Base-by-base conservation (phyloP, 2,797 vertebrate genomes). In the Sebastes aleutianus region DNA sequence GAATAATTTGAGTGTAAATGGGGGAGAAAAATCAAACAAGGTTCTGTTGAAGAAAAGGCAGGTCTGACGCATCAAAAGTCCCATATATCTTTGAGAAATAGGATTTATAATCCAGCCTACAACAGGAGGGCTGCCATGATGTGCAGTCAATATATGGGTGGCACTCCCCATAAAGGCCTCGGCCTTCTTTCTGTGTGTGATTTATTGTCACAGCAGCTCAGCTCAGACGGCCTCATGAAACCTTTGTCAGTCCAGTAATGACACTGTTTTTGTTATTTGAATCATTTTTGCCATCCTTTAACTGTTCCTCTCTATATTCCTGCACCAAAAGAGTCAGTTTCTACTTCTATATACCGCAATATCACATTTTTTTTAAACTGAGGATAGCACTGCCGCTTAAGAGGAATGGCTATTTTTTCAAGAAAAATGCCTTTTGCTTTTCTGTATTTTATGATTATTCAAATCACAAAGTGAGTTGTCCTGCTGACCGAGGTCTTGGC, bases 211-310 rank as follows among this genome's bases (percentile, higher is more conserved):
- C 34, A 83, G 89, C 90, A 88, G 91, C 94, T 89, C 88, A 89
- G 94, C 95, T 88, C 87, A 93, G 94, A 94, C 90, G 87, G 92
- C 93, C 95, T 96, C 94, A 90, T 95, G 94, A 96, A 96, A 95
- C 95, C 95, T 95, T 93, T 95, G 95, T 95, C 95, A 95, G 90
- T 81, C 82, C 91, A 82, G 93, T 96, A 95, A 96, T 95, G 93
- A 95, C 94, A 94, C 92, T 93, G 94, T 95, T 95, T 88, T 79
- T 85, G 79, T 94, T 94, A 92, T 95, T 94, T 94, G 89, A 93
- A 91, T 88, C 24, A 90, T 91, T 94, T 79, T 91, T 85, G 81
- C 32, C 18, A 34, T 56, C 27, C 3, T 72, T 69, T 32, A 65
- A 57, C 56, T 43, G 12, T 39, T 82, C 63, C 43, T 64, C 26